Percentiles rank a stretch among this genome's conserved stretches.
phyloP scores from a whole-genome alignment of 1,140 invertebrate species.

The Trichoplusia ni region DNA sequence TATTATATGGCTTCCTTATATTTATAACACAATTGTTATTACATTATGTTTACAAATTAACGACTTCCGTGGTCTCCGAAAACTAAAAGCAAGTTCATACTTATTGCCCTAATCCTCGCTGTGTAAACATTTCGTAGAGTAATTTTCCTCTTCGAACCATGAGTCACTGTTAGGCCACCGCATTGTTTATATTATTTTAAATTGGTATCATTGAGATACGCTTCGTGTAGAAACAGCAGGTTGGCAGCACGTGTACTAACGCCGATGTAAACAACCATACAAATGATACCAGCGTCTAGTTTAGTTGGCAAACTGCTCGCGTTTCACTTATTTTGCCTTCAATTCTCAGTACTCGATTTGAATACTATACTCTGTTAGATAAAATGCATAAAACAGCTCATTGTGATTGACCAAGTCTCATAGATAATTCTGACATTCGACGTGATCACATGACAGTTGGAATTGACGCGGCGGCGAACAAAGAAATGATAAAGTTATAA shows the following conservation, averaged over 20 bases:
- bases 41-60: too few relatives aligned
- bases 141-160: constrained; percentile 18
- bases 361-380: too few relatives aligned
- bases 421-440: background rate
- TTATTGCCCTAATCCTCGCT: constrained; percentile 14
- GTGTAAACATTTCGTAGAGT: constrained; percentile 18
- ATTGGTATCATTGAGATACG: constrained; percentile 20
- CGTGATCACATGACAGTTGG: constrained; percentile 17
- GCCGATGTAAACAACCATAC: constrained; percentile 3
- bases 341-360: background rate
- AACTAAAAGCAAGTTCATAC: background rate
- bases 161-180: constrained; percentile 14
- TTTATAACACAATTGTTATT: too few relatives aligned
- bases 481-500: constrained; percentile 33
- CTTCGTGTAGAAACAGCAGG: constrained; percentile 10
- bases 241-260: constrained; percentile 13
- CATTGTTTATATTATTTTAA: constrained; percentile 29
- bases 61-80: background rate
- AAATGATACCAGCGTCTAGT: constrained; percentile 2
- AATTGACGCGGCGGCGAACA: constrained; percentile 29
- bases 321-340: background rate
- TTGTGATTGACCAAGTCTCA: background rate
- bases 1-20: too few relatives aligned
- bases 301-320: background rate
- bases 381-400: background rate